Evolutionary conservation across 1,140 invertebrate species (phyloP).

Genomic region (Listronotus oregonensis): DNA sequence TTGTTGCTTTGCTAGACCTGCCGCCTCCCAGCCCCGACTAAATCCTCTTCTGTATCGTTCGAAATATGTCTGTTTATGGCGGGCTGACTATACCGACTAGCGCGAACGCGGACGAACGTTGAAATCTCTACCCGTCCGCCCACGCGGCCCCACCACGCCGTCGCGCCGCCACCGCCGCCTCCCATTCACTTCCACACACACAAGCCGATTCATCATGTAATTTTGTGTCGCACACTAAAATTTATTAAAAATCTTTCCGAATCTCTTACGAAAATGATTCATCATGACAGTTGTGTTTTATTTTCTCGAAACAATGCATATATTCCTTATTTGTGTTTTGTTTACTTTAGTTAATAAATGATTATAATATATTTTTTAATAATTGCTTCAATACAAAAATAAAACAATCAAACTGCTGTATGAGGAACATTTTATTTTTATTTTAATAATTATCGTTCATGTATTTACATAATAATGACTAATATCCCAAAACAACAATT

Average conservation of each 20-base stretch:
- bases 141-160: slow-evolving; percentile 40
- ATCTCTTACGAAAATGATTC: not conserved
- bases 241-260: slow-evolving; percentile 26
- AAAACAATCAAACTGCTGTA: too few relatives aligned
- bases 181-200: slow-evolving; percentile 40
- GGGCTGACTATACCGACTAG: slow-evolving; percentile 50
- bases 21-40: slow-evolving; percentile 13
- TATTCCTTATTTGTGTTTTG: too few relatives aligned
- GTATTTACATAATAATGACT: too few relatives aligned
- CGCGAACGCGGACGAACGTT: slow-evolving; percentile 44
- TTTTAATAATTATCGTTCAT: too few relatives aligned
- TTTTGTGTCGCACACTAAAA: slow-evolving; percentile 28
- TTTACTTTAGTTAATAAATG: too few relatives aligned
- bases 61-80: slow-evolving; percentile 37
- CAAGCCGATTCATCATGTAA: slow-evolving; percentile 34
- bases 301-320: too few relatives aligned
- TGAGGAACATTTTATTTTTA: too few relatives aligned
- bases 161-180: slow-evolving; percentile 36
- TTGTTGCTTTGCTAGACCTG: slow-evolving; percentile 43
- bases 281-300: not conserved
- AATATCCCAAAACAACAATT: too few relatives aligned
- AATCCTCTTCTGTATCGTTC: slow-evolving; percentile 1
- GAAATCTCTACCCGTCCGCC: slow-evolving; percentile 45
- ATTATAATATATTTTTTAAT: too few relatives aligned
- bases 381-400: too few relatives aligned